Evolutionary conservation across 1,140 invertebrate genomes (phyloP).

Genomic region (Zeugodacus cucurbitae): DNA sequence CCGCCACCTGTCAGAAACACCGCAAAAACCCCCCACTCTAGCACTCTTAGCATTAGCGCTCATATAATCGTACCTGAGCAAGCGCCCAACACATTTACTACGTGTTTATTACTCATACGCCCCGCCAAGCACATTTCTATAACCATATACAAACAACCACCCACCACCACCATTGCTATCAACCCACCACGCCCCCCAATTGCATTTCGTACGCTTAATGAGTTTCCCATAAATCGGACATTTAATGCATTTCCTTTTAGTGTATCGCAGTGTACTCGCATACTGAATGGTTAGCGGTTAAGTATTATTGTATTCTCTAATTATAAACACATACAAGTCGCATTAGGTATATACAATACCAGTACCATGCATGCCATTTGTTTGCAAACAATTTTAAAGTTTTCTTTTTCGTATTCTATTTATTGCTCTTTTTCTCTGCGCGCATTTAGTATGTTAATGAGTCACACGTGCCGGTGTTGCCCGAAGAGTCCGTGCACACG

Average conservation of each 20-base stretch:
- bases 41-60: not conserved
- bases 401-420: not conserved
- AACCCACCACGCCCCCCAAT: not conserved
- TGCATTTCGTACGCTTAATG: not conserved
- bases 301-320: not conserved
- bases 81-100: not conserved
- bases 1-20: not conserved
- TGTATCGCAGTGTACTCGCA: not conserved
- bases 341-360: not conserved
- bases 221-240: not conserved
- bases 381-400: slow-evolving; percentile 30
- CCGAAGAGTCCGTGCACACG: slow-evolving; percentile 60
- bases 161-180: not conserved
- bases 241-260: slow-evolving; percentile 11
- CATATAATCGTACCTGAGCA: not conserved
- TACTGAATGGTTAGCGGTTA: not conserved
- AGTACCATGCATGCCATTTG: not conserved
- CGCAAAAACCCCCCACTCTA: too few species aligned
- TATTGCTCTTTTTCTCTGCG: not conserved
- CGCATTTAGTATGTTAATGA: slow-evolving; percentile 60
- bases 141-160: not conserved
- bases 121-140: not conserved
- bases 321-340: not conserved
- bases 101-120: slow-evolving; percentile 27
- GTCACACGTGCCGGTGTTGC: slow-evolving; percentile 59